Percentiles rank a stretch among this genome's conserved stretches.
These are phyloP conservation scores for Pristiophorus japonicus DNA, from an alignment of 2,113 vertebrate genomes.

Conservation along the genomic window DNA sequence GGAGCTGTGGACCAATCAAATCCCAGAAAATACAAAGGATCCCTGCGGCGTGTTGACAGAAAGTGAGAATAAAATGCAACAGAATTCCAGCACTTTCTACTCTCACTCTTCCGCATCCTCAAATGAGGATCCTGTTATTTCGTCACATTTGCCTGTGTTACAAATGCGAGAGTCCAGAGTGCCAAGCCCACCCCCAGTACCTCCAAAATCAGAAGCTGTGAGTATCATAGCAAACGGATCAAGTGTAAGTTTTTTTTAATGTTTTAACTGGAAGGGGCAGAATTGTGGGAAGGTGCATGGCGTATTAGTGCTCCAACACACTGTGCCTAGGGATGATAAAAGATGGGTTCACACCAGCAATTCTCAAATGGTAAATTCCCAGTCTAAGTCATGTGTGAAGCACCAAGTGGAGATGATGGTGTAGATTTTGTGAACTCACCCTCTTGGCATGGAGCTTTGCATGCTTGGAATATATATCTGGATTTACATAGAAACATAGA, in stretches of 20 bases:
- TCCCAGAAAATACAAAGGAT: slow-evolving; percentile 49
- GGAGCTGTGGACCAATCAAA: slow-evolving; percentile 86
- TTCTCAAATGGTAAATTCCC: background rate
- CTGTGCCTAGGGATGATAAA: background rate
- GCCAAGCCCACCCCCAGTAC: slow-evolving; percentile 74
- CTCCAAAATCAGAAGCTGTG: slow-evolving; percentile 98
- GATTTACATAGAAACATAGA: too few relatives aligned
- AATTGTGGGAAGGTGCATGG: background rate
- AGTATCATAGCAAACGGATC: slow-evolving; percentile 52
- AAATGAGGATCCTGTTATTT: slow-evolving; percentile 57
- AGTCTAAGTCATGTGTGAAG: background rate
- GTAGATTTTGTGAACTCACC: background rate
- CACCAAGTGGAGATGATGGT: background rate
- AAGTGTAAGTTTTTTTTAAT: slow-evolving; percentile 9
- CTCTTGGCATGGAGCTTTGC: background rate
- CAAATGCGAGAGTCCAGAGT: slow-evolving; percentile 57
- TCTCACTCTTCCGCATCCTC: slow-evolving; percentile 48
- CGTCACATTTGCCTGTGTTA: slow-evolving; percentile 46
- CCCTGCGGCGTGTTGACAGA: slow-evolving; percentile 44
- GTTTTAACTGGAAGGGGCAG: background rate
- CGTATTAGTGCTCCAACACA: background rate
- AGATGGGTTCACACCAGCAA: background rate
- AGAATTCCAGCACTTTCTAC: slow-evolving; percentile 73
- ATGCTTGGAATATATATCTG: background rate
- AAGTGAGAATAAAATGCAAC: slow-evolving; percentile 56